These are phyloP conservation scores for Cichladusa arquata DNA, from an alignment of 2,113 vertebrate species.

Conservation along the genomic window DNA sequence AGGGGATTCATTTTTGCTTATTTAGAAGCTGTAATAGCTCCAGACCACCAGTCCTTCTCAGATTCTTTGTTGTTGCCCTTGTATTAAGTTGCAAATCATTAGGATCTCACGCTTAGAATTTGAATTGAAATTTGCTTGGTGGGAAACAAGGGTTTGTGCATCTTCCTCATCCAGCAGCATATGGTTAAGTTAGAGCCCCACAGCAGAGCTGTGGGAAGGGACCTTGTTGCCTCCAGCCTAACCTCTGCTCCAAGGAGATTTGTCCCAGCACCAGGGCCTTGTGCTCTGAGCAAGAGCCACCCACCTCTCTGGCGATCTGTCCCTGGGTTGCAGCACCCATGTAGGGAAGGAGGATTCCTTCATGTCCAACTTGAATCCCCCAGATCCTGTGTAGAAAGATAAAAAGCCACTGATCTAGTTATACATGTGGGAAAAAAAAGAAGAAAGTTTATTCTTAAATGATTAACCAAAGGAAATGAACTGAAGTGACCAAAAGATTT, in stretches of 20 bases:
- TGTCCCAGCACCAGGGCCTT: neutral
- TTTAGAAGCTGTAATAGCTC: neutral
- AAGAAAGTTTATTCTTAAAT: neutral
- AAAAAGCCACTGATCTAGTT: neutral
- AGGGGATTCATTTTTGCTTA: neutral
- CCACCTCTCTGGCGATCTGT: neutral
- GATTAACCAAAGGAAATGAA: neutral
- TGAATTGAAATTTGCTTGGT: neutral
- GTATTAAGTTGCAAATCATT: neutral
- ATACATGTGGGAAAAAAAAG: neutral
- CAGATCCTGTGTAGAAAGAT: neutral
- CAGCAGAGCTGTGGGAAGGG: neutral
- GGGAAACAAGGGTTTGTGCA: neutral
- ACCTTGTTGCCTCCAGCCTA: neutral
- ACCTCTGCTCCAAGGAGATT: neutral
- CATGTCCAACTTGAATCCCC: neutral
- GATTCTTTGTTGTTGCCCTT: neutral
- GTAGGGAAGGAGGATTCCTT: neutral
- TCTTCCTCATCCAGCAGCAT: neutral
- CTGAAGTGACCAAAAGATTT: neutral
- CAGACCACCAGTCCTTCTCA: neutral
- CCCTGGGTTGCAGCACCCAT: neutral
- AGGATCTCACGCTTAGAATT: neutral
- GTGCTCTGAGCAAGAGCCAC: fast-evolving
- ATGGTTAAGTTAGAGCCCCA: neutral